A percentile compares a stretch with the other conserved stretches of the same genome.
phyloP scores from a whole-genome alignment of 2,797 vertebrate species.

The Chloroceryle amazona region DNA sequence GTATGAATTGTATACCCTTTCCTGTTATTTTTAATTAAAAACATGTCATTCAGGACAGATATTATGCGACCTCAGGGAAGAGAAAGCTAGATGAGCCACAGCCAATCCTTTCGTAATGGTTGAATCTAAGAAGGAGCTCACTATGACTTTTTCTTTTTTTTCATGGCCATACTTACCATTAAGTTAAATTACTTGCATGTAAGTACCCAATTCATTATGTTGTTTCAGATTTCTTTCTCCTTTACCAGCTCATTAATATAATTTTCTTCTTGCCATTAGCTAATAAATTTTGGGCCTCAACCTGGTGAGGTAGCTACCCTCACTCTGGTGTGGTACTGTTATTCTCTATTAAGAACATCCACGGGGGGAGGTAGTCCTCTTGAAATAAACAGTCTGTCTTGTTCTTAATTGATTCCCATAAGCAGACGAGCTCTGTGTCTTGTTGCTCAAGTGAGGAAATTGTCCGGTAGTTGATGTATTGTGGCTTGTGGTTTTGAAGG shows the following conservation, averaged over 20 bases:
- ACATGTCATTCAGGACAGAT: not conserved
- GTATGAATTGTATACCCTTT: not conserved
- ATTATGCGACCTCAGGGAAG: not conserved
- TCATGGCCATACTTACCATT: not conserved
- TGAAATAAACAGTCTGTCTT: constrained; percentile 9
- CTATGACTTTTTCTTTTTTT: not conserved
- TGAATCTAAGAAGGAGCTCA: not conserved
- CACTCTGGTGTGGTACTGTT: not conserved
- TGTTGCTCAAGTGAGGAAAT: not conserved
- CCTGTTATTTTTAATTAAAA: constrained; percentile 11
- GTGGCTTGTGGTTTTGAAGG: constrained; percentile 44
- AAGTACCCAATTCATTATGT: not conserved
- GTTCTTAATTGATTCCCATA: constrained; percentile 26
- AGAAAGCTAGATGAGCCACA: not conserved
- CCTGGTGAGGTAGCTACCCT: constrained; percentile 1
- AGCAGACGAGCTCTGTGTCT: not conserved
- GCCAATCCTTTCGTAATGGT: not conserved
- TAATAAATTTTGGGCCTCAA: not conserved
- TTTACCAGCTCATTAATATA: constrained; percentile 4
- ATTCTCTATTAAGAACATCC: not conserved
- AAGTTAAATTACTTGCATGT: not conserved
- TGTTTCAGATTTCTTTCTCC: not conserved
- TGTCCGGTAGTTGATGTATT: constrained; percentile 6
- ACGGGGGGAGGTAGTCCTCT: not conserved
- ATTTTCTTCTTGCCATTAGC: not conserved